Conservation (phyloP, 2,888 invertebrate genomes). For the Pachliopta kotzebuea region DNA sequence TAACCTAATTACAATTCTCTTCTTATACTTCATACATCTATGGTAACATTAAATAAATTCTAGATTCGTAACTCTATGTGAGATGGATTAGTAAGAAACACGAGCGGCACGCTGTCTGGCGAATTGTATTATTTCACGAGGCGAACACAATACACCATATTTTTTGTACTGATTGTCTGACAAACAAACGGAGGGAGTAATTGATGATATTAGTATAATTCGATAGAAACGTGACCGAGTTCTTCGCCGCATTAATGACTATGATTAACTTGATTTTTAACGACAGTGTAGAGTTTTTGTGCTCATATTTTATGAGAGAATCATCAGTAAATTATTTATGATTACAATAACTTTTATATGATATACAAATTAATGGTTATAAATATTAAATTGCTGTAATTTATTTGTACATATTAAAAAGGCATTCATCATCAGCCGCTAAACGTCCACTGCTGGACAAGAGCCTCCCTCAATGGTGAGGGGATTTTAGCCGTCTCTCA, state of each 20-base stretch:
- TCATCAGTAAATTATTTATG: not conserved
- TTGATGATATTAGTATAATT: slow-evolving; percentile 30
- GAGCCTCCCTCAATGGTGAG: too few species aligned
- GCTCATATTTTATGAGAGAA: not conserved
- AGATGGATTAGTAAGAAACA: slow-evolving; percentile 49
- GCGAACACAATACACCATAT: slow-evolving; percentile 48
- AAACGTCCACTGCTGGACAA: too few species aligned
- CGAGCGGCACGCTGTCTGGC: slow-evolving; percentile 73
- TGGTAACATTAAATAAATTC: not conserved
- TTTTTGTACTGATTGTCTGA: slow-evolving; percentile 51
- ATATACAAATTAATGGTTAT: not conserved
- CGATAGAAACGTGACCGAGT: slow-evolving; percentile 27
- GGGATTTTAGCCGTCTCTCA: too few species aligned
- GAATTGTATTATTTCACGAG: slow-evolving; percentile 38
- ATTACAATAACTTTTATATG: not conserved
- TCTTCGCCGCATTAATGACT: slow-evolving; percentile 20
- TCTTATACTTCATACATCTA: too few species aligned
- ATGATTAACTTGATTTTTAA: slow-evolving; percentile 19
- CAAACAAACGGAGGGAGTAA: slow-evolving; percentile 32
- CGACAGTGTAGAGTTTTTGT: slow-evolving; percentile 9
- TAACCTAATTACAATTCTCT: too few species aligned
- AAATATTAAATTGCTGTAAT: not conserved
- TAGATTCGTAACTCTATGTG: slow-evolving; percentile 49
- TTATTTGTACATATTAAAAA: too few species aligned
- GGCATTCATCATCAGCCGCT: too few species aligned